phyloP scores from a whole-genome alignment of 2,797 vertebrate genomes.

The Rachycentron canadum region DNA sequence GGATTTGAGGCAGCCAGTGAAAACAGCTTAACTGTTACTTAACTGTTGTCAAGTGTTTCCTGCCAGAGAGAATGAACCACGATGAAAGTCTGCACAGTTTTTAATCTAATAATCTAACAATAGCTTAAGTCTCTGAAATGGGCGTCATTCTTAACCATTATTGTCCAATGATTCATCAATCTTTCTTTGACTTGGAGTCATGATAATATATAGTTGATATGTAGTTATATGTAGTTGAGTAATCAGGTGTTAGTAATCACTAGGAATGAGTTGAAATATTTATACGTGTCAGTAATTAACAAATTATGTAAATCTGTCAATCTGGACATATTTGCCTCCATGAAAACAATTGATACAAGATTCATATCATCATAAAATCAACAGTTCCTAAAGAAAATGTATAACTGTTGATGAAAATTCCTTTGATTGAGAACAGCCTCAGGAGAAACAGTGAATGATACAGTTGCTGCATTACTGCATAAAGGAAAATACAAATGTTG shows the following conservation, averaged over 20 bases:
- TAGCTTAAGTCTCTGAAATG: not conserved
- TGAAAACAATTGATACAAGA: not conserved
- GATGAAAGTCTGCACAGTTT: not conserved
- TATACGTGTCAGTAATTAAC: not conserved
- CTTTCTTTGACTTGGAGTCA: no score
- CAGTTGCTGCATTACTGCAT: not conserved
- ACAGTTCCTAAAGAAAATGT: not conserved
- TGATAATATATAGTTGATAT: no score
- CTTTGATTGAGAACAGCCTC: not conserved
- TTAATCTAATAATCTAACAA: not conserved
- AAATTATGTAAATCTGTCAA: not conserved
- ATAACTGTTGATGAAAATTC: not conserved
- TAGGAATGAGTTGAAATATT: not conserved
- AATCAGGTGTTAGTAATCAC: no score
- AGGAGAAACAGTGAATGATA: not conserved
- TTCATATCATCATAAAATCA: not conserved
- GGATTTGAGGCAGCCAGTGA: constrained; percentile 11
- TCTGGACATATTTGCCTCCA: not conserved
- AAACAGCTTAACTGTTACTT: constrained; percentile 36
- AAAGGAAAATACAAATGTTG: not conserved
- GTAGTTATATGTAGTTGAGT: no score
- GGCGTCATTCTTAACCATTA: not conserved
- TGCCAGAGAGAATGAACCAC: not conserved
- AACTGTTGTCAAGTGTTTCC: constrained; percentile 15
- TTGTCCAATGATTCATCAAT: not conserved